Percentiles rank a stretch among this genome's conserved stretches.
Evolutionary conservation across 2,113 vertebrate species (phyloP).

Genomic region (Clarias magur): DNA sequence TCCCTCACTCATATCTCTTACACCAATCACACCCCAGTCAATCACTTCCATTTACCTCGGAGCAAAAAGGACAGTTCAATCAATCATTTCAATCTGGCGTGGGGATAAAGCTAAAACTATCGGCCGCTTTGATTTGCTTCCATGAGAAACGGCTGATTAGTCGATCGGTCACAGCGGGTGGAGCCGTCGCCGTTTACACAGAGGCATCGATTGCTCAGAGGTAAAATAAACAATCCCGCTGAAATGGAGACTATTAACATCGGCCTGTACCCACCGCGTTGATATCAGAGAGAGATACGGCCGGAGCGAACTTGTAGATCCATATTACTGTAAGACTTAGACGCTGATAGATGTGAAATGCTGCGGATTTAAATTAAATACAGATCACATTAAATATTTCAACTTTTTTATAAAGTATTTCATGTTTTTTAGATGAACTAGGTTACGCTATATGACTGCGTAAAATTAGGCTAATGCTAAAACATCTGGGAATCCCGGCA

Average conservation of each 20-base stretch:
- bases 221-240: background rate
- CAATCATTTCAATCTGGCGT: slow-evolving; percentile 8
- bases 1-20: slow-evolving; percentile 37
- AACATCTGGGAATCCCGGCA: background rate
- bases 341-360: background rate
- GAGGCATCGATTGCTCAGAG: background rate
- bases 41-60: slow-evolving; percentile 18
- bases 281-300: background rate
- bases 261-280: background rate
- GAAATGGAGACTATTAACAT: background rate
- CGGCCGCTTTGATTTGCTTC: background rate
- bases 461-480: background rate
- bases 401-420: too few relatives aligned
- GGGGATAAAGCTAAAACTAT: slow-evolving; percentile 15
- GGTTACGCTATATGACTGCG: too few relatives aligned
- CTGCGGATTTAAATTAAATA: background rate
- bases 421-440: too few relatives aligned
- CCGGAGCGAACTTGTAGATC: too few relatives aligned
- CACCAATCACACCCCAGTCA: slow-evolving; percentile 31
- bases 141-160: slow-evolving; percentile 1
- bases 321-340: background rate
- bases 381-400: background rate
- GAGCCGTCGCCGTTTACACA: background rate
- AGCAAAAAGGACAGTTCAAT: slow-evolving; percentile 31
- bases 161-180: background rate